These are phyloP conservation scores for Linepithema humile DNA, from an alignment of 1,140 invertebrate species.

Conservation along the genomic window DNA sequence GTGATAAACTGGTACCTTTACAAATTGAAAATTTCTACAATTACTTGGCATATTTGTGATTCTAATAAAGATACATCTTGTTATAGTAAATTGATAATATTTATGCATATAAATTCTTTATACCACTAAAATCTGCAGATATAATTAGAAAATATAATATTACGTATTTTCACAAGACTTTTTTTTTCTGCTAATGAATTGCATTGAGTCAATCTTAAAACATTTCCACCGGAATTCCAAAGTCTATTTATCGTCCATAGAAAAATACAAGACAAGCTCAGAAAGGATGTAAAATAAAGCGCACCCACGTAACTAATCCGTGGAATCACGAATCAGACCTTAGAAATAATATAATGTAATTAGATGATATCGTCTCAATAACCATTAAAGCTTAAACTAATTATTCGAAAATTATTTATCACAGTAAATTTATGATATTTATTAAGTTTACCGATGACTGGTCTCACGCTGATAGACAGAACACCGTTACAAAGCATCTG, in stretches of 20 bases:
- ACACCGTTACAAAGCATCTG: conserved; percentile 87
- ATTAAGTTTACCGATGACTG: conserved; percentile 79
- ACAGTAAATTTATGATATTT: too few relatives aligned
- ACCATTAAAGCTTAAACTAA: neutral
- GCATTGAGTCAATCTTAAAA: neutral
- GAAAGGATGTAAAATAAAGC: conserved; percentile 70
- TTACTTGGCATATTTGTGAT: too few relatives aligned
- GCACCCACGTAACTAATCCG: conserved; percentile 71
- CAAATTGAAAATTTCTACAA: too few relatives aligned
- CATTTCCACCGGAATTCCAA: conserved; percentile 22
- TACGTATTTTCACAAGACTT: conserved; percentile 2
- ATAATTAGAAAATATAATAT: conserved; percentile 8
- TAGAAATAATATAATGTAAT: conserved; percentile 36
- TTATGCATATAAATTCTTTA: too few relatives aligned
- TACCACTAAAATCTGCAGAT: too few relatives aligned
- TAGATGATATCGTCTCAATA: too few relatives aligned
- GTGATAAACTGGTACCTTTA: too few relatives aligned
- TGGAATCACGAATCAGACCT: conserved; percentile 79
- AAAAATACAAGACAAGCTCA: conserved; percentile 76
- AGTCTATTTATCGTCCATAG: conserved; percentile 73
- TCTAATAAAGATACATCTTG: too few relatives aligned
- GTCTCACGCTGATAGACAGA: conserved; percentile 79
- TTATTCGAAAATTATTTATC: neutral
- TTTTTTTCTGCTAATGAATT: neutral
- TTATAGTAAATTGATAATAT: too few relatives aligned